Evolutionary conservation across 2,888 invertebrate genomes (phyloP).

Genomic region (Lasiommata megera): DNA sequence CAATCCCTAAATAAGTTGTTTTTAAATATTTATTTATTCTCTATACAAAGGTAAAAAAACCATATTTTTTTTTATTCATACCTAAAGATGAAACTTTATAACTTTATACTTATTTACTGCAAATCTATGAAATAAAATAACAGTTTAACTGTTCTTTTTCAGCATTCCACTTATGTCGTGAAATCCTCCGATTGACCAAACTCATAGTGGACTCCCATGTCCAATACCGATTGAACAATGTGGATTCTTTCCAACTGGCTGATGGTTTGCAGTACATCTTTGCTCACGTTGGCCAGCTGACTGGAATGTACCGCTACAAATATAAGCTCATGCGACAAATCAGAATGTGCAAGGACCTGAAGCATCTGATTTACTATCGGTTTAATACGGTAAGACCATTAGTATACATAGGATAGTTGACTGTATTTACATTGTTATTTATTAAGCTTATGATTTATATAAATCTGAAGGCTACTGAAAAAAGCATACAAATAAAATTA

Average conservation of each 20-base stretch:
- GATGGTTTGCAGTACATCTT: constrained; percentile 99
- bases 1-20: too few species aligned
- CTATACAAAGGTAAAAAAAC: too few species aligned
- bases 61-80: too few species aligned
- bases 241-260: constrained; percentile 98
- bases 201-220: constrained; percentile 99
- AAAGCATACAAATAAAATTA: too few species aligned
- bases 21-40: too few species aligned
- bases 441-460: too few species aligned
- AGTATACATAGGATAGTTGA: too few species aligned
- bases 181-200: constrained; percentile 98
- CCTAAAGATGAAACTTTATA: too few species aligned
- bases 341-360: constrained; percentile 99
- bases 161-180: constrained; percentile 99
- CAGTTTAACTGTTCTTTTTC: constrained; percentile 19
- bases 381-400: constrained; percentile 92
- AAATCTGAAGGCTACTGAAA: too few species aligned
- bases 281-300: constrained; percentile 99
- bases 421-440: too few species aligned
- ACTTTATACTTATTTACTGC: too few species aligned
- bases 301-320: constrained; percentile 99
- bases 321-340: constrained; percentile 99
- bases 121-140: too few species aligned
- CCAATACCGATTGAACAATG: constrained; percentile 99
- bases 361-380: constrained; percentile 99